Base-by-base conservation (phyloP, 2,113 vertebrate species). In the Mystacornis crossleyi region DNA sequence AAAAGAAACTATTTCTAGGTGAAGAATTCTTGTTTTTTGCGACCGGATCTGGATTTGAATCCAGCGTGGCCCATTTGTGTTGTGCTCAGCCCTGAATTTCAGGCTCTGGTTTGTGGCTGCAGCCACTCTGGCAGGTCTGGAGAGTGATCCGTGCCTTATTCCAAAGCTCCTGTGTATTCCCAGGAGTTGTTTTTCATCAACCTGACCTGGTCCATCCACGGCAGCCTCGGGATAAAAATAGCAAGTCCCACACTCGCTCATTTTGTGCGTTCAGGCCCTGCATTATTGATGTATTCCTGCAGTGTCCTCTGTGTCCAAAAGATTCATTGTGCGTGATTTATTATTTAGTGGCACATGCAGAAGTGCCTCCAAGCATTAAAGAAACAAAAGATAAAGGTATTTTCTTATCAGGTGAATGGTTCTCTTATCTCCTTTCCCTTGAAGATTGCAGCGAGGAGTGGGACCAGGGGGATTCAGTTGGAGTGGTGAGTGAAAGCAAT, bases 401-500 rank as follows among this genome's bases (percentile, higher is more conserved):
- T 91, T 91, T 31, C 58, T 78, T 86, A 83, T 89, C 81, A 87
- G 66, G 64, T 83, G 75, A 48, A 50, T 21, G 34, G 20, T 72
- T 89, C 94, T 84, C 81, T 95, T 93, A 92, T 92, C 94, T 89
- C 55, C 23, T 61, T 61, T 47, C 55, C 79, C 74, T 65, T 83
- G 81, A 24, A 71, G 81, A 20, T n/a, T 78, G 72, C 36, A 42
- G 42, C 5, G n/a, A 71, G 53, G 14, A 12, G 82, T 61, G 93
- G 65, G 75, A 77, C 28, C 72, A 60, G 85, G 91, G 72, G 94
- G 77, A 83, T 90, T 86, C 10, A 55, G 83, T 2, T 84, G 73
- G 80, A 70, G 92, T 70, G 93, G 42, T 85, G 92, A 97, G 93
- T 94, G 91, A 96, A 86, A 94, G 82, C 91, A 74, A 4, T n/a